A percentile compares a stretch with the other conserved stretches of the same genome.
phyloP scores from a whole-genome alignment of 2,113 vertebrate genomes.

The Takifugu bimaculatus region DNA sequence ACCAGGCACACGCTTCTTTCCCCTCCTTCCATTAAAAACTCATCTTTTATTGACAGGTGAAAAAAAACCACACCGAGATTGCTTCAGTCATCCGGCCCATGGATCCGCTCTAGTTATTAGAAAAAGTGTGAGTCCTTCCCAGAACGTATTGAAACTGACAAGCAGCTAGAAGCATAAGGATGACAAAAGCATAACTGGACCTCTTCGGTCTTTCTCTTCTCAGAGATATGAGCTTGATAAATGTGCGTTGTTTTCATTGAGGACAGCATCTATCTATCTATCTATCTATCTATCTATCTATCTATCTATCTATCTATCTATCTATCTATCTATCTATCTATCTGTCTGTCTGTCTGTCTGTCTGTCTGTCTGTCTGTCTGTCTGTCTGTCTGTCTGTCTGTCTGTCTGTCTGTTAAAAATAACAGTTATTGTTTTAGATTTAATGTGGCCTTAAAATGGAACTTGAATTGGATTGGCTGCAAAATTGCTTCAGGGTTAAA shows the following conservation, averaged over 20 bases:
- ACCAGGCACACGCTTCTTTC: constrained; percentile 1
- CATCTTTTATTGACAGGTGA: constrained; percentile 64
- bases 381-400: too few relatives aligned
- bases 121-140: constrained; percentile 15
- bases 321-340: too few relatives aligned
- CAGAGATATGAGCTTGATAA: constrained; percentile 13
- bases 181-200: background rate
- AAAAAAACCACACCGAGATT: constrained; percentile 42
- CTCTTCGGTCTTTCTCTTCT: constrained; percentile 26
- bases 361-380: too few relatives aligned
- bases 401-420: too few relatives aligned
- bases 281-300: too few relatives aligned
- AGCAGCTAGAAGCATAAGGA: constrained; percentile 15
- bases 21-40: constrained; percentile 54
- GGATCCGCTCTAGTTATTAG: constrained; percentile 41
- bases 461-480: too few relatives aligned
- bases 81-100: constrained; percentile 40
- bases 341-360: too few relatives aligned
- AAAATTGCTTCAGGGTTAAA: too few relatives aligned
- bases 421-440: too few relatives aligned
- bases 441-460: too few relatives aligned
- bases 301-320: too few relatives aligned
- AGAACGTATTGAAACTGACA: constrained; percentile 43
- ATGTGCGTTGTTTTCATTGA: constrained; percentile 10
- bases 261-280: background rate